Conservation (phyloP, 2,888 invertebrate species). For the Heliconius ethilla region DNA sequence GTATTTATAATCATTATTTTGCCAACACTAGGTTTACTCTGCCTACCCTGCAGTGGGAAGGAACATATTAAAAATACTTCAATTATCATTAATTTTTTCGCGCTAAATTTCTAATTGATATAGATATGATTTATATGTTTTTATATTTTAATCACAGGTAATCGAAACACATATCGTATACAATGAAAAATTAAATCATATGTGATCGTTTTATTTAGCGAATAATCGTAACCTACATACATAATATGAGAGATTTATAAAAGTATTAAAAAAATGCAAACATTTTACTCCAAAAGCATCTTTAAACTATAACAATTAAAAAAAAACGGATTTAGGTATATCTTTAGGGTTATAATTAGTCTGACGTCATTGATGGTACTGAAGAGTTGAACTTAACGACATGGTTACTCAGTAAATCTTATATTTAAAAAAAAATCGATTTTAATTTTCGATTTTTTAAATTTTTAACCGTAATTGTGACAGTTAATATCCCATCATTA, state of each 20-base stretch:
- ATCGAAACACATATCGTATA: neutral
- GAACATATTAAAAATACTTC: too few species aligned
- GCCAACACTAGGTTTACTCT: too few species aligned
- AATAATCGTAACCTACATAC: neutral
- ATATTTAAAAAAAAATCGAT: too few species aligned
- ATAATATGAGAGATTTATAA: too few species aligned
- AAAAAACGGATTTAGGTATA: neutral
- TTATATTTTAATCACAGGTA: neutral
- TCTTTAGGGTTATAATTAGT: neutral
- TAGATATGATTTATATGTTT: too few species aligned
- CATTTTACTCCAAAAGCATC: neutral
- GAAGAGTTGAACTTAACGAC: too few species aligned
- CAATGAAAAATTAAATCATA: neutral
- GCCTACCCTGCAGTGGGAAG: too few species aligned
- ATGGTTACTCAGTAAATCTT: too few species aligned
- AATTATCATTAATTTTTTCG: too few species aligned
- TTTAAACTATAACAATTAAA: neutral
- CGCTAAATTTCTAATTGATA: neutral
- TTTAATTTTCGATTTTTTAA: neutral
- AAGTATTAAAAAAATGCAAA: neutral
- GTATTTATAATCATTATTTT: too few species aligned
- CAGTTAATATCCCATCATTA: conserved; percentile 22
- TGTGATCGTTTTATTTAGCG: neutral
- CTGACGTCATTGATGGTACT: neutral
- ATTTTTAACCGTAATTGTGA: neutral